Conservation (phyloP, 92 coral and sea anemone species). For the Diadumene lineata region DNA sequence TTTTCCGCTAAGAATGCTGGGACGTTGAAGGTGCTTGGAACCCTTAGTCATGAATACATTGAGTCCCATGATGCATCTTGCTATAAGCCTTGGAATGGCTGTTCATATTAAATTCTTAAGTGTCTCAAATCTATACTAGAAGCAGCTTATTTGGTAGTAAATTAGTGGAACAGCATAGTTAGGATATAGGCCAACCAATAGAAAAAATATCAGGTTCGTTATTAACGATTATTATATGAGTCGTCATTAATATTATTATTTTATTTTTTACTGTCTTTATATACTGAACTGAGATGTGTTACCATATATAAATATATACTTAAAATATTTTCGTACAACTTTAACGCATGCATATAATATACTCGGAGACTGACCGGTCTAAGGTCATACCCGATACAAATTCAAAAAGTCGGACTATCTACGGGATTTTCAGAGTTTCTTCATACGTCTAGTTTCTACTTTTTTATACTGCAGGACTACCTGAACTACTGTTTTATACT, state of each 20-base stretch:
- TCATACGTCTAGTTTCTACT: slow-evolving; percentile 2
- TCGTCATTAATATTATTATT: neutral
- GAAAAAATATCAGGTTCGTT: neutral
- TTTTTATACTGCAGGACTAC: slow-evolving; percentile 2
- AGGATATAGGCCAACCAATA: neutral
- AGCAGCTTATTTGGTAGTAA: slow-evolving; percentile 1
- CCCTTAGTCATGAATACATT: no score
- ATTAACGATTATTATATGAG: neutral
- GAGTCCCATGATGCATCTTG: no score
- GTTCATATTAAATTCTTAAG: neutral
- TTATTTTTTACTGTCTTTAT: slow-evolving; percentile 14
- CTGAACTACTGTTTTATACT: slow-evolving; percentile 10
- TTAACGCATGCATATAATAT: slow-evolving; percentile 23
- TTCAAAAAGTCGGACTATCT: slow-evolving; percentile 17
- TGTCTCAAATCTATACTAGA: neutral
- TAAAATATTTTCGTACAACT: slow-evolving; percentile 30
- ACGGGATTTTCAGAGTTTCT: slow-evolving; percentile 10
- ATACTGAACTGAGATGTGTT: neutral
- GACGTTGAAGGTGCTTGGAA: no score
- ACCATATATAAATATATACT: slow-evolving; percentile 13
- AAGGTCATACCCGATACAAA: neutral
- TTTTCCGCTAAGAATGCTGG: neutral
- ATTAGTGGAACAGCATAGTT: no score
- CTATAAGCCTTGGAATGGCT: neutral
- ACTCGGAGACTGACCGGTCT: neutral